Base-by-base conservation (phyloP, 2,113 vertebrate species). In the Setophaga kirtlandii region DNA sequence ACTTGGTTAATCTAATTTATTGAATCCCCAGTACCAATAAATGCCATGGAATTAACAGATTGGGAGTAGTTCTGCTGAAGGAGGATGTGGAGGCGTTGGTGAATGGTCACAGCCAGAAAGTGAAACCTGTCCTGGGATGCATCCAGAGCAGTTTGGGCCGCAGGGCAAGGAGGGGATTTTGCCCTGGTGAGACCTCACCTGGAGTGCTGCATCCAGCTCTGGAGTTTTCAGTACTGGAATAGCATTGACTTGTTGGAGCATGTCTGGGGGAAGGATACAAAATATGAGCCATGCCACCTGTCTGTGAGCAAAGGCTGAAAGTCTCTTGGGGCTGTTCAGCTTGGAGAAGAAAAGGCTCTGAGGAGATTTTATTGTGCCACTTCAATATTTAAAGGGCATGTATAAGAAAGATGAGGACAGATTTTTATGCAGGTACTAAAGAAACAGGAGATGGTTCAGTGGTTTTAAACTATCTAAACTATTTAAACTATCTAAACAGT, bases 211-310 rank as follows among this genome's bases (percentile, higher is more conserved):
- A 1, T 69, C 15, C 11, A 23, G 5, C 1, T 64, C 42, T 77
- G 44, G 22, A 55, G 6, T 17, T 53, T 16, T 58, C 59, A 73
- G 11, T 10, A 49, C 5, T 30, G 4, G 3, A n/a, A 62, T 42
- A 15, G 22, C 10, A 19, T 5, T 17, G 11, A 22, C 10, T 16
- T 37, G 2, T 62, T 42, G 13, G 27, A 39, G 1, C 0, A 0
- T 0, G 7, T 39, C 13, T 42, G 11, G 22, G 42, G 7, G 4
- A 71, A 9, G 4, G 3, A 6, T 12, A 62, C 2, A 17, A 71
- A 81, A 35, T 11, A 25, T 5, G 2, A 15, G 7, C 2, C 13
- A 23, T 16, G n/a, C 3, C 5, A 33, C 5, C 5, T n/a, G 2
- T 47, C 7, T 58, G 2, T 30, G 7, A 76, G 6, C 7, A 58